Base-by-base conservation (phyloP, 2,888 invertebrate species). In the Hirtodrosophila trivittata region DNA sequence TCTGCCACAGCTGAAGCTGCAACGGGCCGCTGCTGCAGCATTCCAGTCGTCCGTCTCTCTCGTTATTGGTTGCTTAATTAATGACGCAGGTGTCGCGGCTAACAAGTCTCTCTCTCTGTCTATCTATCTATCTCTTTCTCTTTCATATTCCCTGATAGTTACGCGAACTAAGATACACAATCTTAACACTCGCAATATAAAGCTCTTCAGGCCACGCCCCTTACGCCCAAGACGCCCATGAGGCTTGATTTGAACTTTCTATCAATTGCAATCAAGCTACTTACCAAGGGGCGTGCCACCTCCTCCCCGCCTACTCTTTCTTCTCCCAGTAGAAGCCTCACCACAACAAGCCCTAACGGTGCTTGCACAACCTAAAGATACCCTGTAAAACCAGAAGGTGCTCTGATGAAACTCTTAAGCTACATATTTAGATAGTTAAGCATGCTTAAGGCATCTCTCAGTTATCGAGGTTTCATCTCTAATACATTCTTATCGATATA, bases 11-110 rank as follows among this genome's bases (percentile, higher is more conserved):
- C 13, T 18, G 42, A 21, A n/a, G 32, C 35, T 25, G 13, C 28
- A 12, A 28, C 28, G n/a, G 5, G 5, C 18, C 18, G 42, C 37
- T 18, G 25, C 28, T 52, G 38, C n/a, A 16, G 28, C 66, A 71
- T 69, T 66, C 62, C 63, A 74, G 49, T 35, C 71, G 59, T 49
- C 66, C 51, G 57, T 26, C 49, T 30, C 49, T 30, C 72, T 70
- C 45, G 72, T 56, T 72, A 62, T 67, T 77, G 77, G 60, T 59
- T 59, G 78, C 78, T 78, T 77, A 77, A 77, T 77, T 77, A 77
- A 77, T 82, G 82, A 68, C 58, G 78, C 76, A 82, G 76, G 65
- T 82, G 76, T 54, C 59, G 75, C 64, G 67, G 82, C 75, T 82
- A 77, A 77, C 82, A 71, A 77, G 82, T 67, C 30, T 13, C 38